Evolutionary conservation across 2,888 invertebrate species (phyloP), one percentile per base, ranked within the genome.

Genomic region (Lasioglossum malachurum): DNA sequence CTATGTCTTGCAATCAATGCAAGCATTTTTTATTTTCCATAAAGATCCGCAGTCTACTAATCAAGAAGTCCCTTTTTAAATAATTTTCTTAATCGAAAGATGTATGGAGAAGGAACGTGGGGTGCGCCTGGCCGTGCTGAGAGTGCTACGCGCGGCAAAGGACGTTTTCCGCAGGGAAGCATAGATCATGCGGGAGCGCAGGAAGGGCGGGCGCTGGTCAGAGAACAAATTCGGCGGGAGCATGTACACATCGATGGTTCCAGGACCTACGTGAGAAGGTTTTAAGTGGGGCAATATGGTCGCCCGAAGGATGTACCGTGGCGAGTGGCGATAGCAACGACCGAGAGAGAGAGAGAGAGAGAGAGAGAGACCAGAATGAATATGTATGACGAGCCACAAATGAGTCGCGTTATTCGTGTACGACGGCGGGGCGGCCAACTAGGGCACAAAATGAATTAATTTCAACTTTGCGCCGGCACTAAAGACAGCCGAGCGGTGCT

Each of bases 361-460:
- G 49, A 49, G 19, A 23, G 8, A 53, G 53, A n/a, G 23, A 23
- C 53, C 10, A 10, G 83, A 93, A 93, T 92, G 91, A 93, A 93
- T 93, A 93, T 93, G 93, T 92, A 94, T 93, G 91, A 89, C 87
- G 84, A 78, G 89, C 91, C 77, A 85, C 83, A 91, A 91, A 91
- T 89, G 88, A 90, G 86, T 88, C 77, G 83, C 84, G 87, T 88
- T 87, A 87, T 87, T 86, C 86, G 84, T 87, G 84, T 86, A 89
- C 75, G 86, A 82, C 76, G 84, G 79, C 84, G 80, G 80, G 73
- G 79, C 85, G 82, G 80, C 72, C 75, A 91, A 92, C 92, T 91
- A 74, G 90, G 89, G 79, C 90, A 84, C 83, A 84, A 91, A 92
- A 92, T 91, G 90, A 92, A 92, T 92, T 91, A 91, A 92, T 92